Evolutionary conservation across 2,888 invertebrate genomes (phyloP).

Genomic region (Drosophila merina): DNA sequence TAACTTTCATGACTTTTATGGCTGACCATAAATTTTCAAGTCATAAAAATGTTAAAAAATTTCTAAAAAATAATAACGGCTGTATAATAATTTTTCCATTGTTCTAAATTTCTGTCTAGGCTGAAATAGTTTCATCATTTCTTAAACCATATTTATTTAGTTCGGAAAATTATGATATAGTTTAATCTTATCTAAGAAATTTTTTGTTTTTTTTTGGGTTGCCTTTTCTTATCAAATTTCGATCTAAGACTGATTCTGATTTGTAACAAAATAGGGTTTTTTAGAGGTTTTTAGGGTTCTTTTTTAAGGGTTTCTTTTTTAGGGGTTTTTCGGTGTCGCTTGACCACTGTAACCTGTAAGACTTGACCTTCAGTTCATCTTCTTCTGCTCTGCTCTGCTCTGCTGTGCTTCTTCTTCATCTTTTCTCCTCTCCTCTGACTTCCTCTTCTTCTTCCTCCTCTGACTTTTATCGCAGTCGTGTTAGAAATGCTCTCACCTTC

Average conservation of each 20-base stretch:
- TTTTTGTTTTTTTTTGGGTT: not conserved
- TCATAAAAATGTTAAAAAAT: not conserved
- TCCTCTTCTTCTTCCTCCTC: not conserved
- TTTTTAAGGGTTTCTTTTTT: not conserved
- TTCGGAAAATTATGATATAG: not conserved
- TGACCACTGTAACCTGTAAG: conserved; percentile 21
- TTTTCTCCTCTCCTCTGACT: not conserved
- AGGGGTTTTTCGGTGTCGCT: not conserved
- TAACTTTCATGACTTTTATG: not conserved
- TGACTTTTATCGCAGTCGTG: not conserved
- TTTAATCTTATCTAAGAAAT: not conserved
- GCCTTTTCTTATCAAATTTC: not conserved
- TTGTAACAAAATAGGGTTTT: not conserved
- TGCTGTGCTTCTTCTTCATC: not conserved
- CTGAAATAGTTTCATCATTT: not conserved
- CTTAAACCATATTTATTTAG: not conserved
- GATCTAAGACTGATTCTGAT: not conserved
- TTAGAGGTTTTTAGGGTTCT: too few relatives aligned
- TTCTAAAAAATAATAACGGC: not conserved
- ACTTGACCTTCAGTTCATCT: conserved; percentile 24
- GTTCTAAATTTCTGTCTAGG: not conserved
- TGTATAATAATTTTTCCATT: not conserved
- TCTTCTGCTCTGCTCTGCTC: not conserved
- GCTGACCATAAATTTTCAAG: not conserved
- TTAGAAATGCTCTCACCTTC: conserved; percentile 3